Evolutionary conservation across 2,888 invertebrate genomes (phyloP), one percentile per base, ranked within the genome.

Genomic region (Liposcelis brunnea): DNA sequence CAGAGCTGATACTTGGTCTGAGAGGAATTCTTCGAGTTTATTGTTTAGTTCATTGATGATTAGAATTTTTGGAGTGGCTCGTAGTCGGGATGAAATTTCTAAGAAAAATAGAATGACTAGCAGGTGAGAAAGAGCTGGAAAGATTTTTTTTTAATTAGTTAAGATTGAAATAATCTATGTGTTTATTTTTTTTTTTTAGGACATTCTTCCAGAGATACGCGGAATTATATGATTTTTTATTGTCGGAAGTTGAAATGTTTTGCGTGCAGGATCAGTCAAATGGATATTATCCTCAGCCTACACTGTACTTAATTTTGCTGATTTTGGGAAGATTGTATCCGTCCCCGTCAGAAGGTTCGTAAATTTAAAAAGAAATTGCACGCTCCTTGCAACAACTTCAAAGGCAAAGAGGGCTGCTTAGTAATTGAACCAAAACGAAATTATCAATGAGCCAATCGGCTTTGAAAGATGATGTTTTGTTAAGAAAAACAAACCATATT

Each of bases 21-120:
- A 83, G 58, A 71, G 87, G 49, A 95, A 94, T 62, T 79, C 89
- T 0, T 78, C 87, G 0, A 86, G 89, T 1, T 63, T 94, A 45
- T 63, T 94, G 44, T 82, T 89, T 59, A 77, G 85, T 49, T 75
- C 90, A 2, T 67, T 95, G 31, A 74, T 87, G 56, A 78, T 77
- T 37, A 71, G 93, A 51, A 77, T 87, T 52, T 93, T 95, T 67
- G 94, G 94, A 2, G 90, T 89, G 15, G 71, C 72, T 54, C 68
- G 80, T 45, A 69, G 71, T 0, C 68, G 71, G 33, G 70, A 72
- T n/a, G 65, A 67, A 47, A 59, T 78, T 26, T 69, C 70, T 47
- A 63, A 70, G 12, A 70, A 79, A 42, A 80, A 80, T 62, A 71
- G 69, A 54, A 75, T 84, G 75, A 77, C 80, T 19, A 81, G 75